These are phyloP conservation scores for Spongilla lacustris DNA, from an alignment of 37 sponge, comb jelly and placozoan genomes.

Conservation along the genomic window DNA sequence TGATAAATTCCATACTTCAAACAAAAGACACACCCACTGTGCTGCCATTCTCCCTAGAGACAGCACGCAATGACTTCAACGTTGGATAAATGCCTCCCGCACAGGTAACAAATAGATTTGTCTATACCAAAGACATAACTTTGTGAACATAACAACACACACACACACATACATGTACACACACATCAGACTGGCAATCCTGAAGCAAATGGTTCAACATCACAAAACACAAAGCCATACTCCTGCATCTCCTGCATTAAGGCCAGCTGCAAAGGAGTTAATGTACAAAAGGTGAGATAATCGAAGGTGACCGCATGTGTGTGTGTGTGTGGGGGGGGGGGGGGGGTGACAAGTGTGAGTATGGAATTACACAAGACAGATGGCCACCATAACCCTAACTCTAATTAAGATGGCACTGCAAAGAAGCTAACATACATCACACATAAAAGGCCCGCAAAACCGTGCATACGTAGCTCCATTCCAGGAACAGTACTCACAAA, in stretches of 20 bases:
- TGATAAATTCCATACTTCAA: neutral
- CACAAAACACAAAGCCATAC: conserved; percentile 84
- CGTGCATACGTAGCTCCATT: neutral
- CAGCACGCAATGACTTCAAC: neutral
- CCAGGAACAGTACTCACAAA: too few relatives aligned
- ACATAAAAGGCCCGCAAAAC: too few relatives aligned
- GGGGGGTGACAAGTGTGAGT: neutral
- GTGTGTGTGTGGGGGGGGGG: neutral
- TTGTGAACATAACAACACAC: too few relatives aligned
- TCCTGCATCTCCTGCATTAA: conserved; percentile 70
- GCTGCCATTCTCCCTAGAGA: neutral
- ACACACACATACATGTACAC: neutral
- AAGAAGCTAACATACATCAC: too few relatives aligned
- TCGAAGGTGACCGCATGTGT: too few relatives aligned
- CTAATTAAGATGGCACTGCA: too few relatives aligned
- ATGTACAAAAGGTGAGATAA: neutral
- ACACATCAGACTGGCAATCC: neutral
- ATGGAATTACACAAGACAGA: neutral
- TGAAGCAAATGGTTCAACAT: conserved; percentile 35
- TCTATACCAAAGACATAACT: neutral
- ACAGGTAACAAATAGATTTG: neutral
- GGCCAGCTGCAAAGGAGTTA: conserved; percentile 15
- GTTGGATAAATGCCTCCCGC: neutral
- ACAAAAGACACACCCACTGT: neutral
- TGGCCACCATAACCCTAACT: too few relatives aligned